Evolutionary conservation across 2,797 vertebrate species (phyloP).

Genomic region (Poecilia velifera): DNA sequence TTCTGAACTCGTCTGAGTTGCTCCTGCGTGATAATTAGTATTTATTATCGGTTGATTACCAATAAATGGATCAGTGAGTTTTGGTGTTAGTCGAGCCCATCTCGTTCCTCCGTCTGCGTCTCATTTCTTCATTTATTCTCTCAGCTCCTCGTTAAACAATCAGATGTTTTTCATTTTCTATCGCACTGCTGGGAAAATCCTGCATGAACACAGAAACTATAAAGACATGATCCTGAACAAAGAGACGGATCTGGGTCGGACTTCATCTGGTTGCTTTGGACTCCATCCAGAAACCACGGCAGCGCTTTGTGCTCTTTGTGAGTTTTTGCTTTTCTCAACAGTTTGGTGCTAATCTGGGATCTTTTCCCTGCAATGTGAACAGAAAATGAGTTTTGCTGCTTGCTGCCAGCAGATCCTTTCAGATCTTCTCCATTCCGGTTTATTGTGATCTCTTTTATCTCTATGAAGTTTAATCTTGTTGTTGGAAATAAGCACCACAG

Average conservation of each 20-base stretch:
- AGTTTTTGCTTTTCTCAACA: slow-evolving; percentile 25
- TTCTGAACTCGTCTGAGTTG: neutral
- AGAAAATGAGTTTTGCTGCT: slow-evolving; percentile 15
- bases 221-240: neutral
- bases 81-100: neutral
- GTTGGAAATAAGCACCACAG: neutral
- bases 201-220: neutral
- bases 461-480: neutral
- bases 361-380: slow-evolving; percentile 12
- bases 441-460: slow-evolving; percentile 1
- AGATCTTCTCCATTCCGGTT: neutral
- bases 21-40: neutral
- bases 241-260: slow-evolving; percentile 34
- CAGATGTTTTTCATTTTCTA: neutral
- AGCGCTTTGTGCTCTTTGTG: slow-evolving; percentile 6
- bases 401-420: neutral
- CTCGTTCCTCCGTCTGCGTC: neutral
- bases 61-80: neutral
- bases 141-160: neutral
- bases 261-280: slow-evolving; percentile 63
- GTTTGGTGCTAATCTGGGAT: slow-evolving; percentile 16
- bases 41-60: neutral
- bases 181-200: neutral
- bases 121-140: neutral
- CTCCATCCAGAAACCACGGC: slow-evolving; percentile 41